Evolutionary conservation across 1,140 invertebrate genomes (phyloP), one percentile per base, ranked within the genome.

Genomic region (Ephestia elutella): DNA sequence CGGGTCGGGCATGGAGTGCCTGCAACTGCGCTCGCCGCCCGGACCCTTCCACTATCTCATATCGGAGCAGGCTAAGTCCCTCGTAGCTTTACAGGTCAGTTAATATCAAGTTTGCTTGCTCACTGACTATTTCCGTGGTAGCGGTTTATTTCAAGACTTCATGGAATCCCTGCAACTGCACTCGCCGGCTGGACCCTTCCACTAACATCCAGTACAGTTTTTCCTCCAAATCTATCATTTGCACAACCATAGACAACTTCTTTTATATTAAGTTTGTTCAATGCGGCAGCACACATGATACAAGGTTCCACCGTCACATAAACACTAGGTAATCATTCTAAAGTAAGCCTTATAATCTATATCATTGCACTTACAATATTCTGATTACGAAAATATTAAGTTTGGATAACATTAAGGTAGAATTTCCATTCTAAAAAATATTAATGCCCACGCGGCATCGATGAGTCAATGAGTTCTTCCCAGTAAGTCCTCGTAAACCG

Each of bases 261-360:
- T 56, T 90, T 90, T 15, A 99, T 90, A 62, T 91, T 88, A 25
- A 98, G 81, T 66, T 94, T 91, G 76, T 95, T 92, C 9, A 99
- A 86, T 20, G 97, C 97, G 15, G 95, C 93, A 13, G 96, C 95
- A 90, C 98, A 99, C 98, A 99, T 99, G 54, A 99, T 97, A 88
- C 98, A 99, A 0, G 98, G 98, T 86, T 99, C 98, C 1, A 99
- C 97, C 2, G 97, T 99, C 2, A 99, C 98, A 71, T 98, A 92
- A 1, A 95, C 93, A 60, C 90, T 90, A n/a, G n/a, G n/a, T n/a
- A 56, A 95, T 90, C 67, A 91, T 80, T 62, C 78, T 77, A 86
- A 98, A 96, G 48, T 96, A 91, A 51, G 91, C 78, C 38, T 86
- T 75, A 65, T 89, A 89, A 61, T 92, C 73, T 53, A 93, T 72